A percentile compares a stretch with the other conserved stretches of the same genome.
These are phyloP conservation scores for Bicyclus anynana DNA, from an alignment of 1,140 invertebrate genomes.

Conservation along the genomic window DNA sequence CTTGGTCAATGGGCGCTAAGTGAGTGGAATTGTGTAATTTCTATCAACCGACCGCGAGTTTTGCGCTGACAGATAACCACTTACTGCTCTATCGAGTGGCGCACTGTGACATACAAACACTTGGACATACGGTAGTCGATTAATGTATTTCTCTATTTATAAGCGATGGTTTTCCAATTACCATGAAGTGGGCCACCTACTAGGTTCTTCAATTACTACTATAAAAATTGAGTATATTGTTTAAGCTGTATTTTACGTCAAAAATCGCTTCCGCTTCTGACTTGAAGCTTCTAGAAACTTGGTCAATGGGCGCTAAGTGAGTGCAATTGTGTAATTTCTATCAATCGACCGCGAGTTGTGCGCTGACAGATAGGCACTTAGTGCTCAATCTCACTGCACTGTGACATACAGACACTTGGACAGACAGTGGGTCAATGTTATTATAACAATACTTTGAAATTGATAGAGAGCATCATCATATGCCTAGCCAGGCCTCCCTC, in stretches of 20 bases:
- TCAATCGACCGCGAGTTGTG: constrained; percentile 32
- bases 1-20: constrained; percentile 35
- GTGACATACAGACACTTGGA: no score
- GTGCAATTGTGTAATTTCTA: constrained; percentile 48
- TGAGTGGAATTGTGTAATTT: constrained; percentile 48
- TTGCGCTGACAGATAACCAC: constrained; percentile 24
- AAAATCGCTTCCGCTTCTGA: constrained; percentile 11
- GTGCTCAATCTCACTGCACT: neutral
- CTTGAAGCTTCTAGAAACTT: constrained; percentile 15
- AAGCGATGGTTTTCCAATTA: no score
- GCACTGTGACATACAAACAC: neutral
- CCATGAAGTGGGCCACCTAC: no score
- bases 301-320: constrained; percentile 37
- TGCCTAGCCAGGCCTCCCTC: no score
- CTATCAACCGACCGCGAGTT: constrained; percentile 35
- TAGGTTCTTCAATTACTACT: no score
- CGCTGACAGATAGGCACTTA: constrained; percentile 22
- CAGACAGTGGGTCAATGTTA: no score
- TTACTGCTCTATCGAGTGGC: neutral
- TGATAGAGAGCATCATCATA: no score
- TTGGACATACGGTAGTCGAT: no score
- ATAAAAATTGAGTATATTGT: no score
- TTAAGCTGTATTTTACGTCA: no score
- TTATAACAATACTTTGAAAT: no score
- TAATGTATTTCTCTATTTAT: no score